Evolutionary conservation across 1,140 invertebrate species (phyloP).

Genomic region (Drosophila guanche): DNA sequence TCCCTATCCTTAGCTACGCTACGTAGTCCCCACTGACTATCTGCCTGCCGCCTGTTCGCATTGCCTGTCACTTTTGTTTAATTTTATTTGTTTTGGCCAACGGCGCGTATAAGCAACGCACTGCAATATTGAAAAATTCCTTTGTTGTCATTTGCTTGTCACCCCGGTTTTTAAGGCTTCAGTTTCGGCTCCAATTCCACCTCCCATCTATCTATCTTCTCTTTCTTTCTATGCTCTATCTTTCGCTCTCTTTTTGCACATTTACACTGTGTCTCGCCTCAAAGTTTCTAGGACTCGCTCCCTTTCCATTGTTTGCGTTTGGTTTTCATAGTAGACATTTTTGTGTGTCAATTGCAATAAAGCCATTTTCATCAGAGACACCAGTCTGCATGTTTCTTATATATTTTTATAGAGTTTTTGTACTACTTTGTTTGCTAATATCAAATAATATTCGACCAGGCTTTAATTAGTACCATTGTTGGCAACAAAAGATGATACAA

Average conservation of each 20-base stretch:
- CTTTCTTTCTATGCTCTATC: conserved; percentile 3
- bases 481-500: neutral
- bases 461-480: conserved; percentile 14
- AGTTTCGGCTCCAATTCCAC: conserved; percentile 7
- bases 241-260: conserved; percentile 9
- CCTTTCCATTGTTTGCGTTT: conserved; percentile 38
- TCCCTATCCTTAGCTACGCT: conserved; percentile 19
- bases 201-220: conserved; percentile 1
- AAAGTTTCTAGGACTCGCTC: no score
- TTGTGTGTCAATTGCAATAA: conserved; percentile 67
- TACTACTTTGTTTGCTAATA: neutral
- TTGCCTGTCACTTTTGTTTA: conserved; percentile 66
- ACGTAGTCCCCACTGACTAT: neutral
- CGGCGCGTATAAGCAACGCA: conserved; percentile 73
- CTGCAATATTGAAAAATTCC: conserved; percentile 79
- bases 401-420: conserved; percentile 1
- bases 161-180: conserved; percentile 23
- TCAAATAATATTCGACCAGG: conserved; percentile 13
- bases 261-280: conserved; percentile 11
- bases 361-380: conserved; percentile 49
- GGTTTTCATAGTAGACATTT: conserved; percentile 53
- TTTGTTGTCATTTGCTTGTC: conserved; percentile 68
- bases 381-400: conserved; percentile 18
- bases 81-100: conserved; percentile 76
- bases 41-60: conserved; percentile 29